These are phyloP conservation scores for Hecatera dysodea DNA, from an alignment of 2,888 invertebrate species.

Conservation along the genomic window DNA sequence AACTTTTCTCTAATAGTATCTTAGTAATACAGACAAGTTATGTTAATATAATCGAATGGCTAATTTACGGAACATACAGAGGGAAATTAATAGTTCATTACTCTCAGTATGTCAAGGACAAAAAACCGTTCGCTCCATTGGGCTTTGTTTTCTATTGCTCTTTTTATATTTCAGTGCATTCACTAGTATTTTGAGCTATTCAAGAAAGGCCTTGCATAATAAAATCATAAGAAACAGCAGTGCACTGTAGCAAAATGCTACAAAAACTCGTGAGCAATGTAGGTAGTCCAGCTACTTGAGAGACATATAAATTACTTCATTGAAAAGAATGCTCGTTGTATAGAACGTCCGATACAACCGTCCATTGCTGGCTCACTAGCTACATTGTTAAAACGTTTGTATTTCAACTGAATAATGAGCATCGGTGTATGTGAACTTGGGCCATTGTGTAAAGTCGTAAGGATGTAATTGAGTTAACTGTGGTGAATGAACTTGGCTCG, in stretches of 20 bases:
- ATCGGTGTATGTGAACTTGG: slow-evolving; percentile 14
- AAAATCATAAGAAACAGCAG: slow-evolving; percentile 17
- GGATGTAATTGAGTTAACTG: slow-evolving; percentile 72
- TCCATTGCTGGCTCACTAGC: slow-evolving; percentile 29
- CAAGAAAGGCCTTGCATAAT: slow-evolving; percentile 34
- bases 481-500: slow-evolving; percentile 76
- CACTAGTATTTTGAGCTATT: slow-evolving; percentile 4
- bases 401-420: slow-evolving; percentile 19
- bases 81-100: slow-evolving; percentile 38
- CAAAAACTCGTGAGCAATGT: slow-evolving; percentile 35
- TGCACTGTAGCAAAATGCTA: slow-evolving; percentile 21
- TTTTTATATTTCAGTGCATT: slow-evolving; percentile 14
- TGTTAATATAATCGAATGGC: slow-evolving; percentile 24
- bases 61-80: slow-evolving; percentile 33
- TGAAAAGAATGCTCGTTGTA: slow-evolving; percentile 42
- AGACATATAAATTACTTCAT: slow-evolving; percentile 63
- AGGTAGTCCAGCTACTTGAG: slow-evolving; percentile 27
- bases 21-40: slow-evolving; percentile 16
- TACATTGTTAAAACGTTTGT: slow-evolving; percentile 12
- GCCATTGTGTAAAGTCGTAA: slow-evolving; percentile 42
- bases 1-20: slow-evolving; percentile 5
- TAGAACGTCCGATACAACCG: background rate
- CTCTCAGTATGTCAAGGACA: slow-evolving; percentile 47
- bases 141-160: slow-evolving; percentile 2
- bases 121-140: slow-evolving; percentile 13